Percentiles rank a stretch among this genome's conserved stretches.
These are phyloP conservation scores for Ophioninae sp. DNA, from an alignment of 2,888 invertebrate genomes.

Conservation along the genomic window DNA sequence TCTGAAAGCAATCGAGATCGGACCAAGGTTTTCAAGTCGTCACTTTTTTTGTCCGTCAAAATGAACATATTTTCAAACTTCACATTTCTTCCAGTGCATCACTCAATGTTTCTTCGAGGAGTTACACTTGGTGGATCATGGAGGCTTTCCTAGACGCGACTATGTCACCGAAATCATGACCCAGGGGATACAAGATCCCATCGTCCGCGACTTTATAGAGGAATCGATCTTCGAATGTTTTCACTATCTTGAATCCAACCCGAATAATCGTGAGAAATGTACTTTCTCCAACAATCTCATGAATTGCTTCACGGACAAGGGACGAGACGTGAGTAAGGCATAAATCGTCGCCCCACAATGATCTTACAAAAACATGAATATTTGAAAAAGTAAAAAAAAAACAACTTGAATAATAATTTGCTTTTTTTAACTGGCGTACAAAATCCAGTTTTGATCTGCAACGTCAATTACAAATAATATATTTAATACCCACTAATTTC, in stretches of 20 bases:
- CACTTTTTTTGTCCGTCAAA: neutral
- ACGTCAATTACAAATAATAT: no score
- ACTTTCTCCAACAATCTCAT: slow-evolving; percentile 85
- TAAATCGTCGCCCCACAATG: neutral
- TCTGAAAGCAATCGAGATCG: slow-evolving; percentile 60
- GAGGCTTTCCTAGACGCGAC: slow-evolving; percentile 86
- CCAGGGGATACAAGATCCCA: slow-evolving; percentile 85
- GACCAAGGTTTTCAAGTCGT: slow-evolving; percentile 49
- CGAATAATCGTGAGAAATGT: slow-evolving; percentile 83
- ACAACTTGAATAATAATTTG: neutral
- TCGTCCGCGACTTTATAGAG: slow-evolving; percentile 86
- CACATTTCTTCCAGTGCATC: slow-evolving; percentile 81
- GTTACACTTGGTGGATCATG: slow-evolving; percentile 85
- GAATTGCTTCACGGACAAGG: slow-evolving; percentile 87
- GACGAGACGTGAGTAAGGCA: slow-evolving; percentile 81
- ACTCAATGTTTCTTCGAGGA: slow-evolving; percentile 88
- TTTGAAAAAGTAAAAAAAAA: neutral
- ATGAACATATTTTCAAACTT: neutral
- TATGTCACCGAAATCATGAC: slow-evolving; percentile 85
- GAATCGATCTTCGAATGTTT: slow-evolving; percentile 89
- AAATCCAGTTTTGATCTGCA: no score
- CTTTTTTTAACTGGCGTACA: no score
- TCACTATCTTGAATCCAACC: slow-evolving; percentile 81
- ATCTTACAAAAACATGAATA: neutral
- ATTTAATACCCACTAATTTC: no score